Evolutionary conservation across 2,888 invertebrate species (phyloP), one percentile per base, ranked within the genome.

Genomic region (Dolichopus griseipennis): DNA sequence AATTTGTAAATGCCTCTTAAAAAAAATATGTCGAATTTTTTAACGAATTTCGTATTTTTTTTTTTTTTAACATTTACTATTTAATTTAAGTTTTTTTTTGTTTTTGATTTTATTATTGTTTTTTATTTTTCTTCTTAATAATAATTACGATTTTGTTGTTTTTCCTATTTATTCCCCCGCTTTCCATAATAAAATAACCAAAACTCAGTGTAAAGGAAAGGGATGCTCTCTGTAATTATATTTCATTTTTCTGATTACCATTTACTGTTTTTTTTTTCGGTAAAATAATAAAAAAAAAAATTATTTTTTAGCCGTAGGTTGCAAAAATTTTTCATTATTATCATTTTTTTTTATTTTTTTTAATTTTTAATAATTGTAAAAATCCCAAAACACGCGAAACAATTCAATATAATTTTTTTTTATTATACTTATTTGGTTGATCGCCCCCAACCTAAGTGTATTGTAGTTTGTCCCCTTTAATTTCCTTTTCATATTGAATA

Each of bases 231-330:
- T 52, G 52, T 52, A 52, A 52, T 52, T 52, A 52, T 52, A 52
- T 52, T 52, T 52, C 52, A 52, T 52, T 52, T 52, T 52, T 52
- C 52, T 52, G 52, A 52, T 52, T 52, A 52, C 52, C 52, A 52
- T 52, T 52, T 52, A 52, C 52, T 52, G 9, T 15, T 52, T 52
- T 52, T 52, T 52, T 52, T 52, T 52, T 52, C 18, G 1, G 9
- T 52, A 1, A 12, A 12, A 10, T 43, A 43, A 6, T 43, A 10
- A 3, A 15, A 43, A 43, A 43, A 43, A 43, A 43, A 43, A 52
- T 52, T 52, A 18, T 52, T 52, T n/a, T 52, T 52, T 52, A 52
- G 52, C 52, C 52, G 52, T 52, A 52, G 52, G 52, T 52, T 52
- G 52, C 52, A 52, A 52, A 52, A 52, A 18, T 52, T 52, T 52